Conservation (phyloP, 35 echinoderm and acorn worm species). For the Apostichopus parvimensis region DNA sequence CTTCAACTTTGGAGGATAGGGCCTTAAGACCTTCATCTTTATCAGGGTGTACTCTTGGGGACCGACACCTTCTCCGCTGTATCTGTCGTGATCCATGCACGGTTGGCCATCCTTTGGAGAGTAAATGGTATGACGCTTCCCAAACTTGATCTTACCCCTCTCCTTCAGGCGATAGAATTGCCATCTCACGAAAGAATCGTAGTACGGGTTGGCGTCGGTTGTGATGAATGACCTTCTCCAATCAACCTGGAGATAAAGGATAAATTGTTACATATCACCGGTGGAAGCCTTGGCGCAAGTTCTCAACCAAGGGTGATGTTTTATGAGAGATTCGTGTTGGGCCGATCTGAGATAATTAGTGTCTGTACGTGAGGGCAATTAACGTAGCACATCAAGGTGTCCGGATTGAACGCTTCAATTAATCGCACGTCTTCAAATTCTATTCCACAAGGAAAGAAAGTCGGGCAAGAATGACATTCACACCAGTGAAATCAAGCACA, state of each 20-base stretch:
- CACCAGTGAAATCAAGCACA: too few species aligned
- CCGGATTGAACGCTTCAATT: too few species aligned
- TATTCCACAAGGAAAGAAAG: too few species aligned
- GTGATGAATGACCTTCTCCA: slow-evolving; percentile 92
- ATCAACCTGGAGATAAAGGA: slow-evolving; percentile 70
- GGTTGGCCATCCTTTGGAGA: slow-evolving; percentile 98
- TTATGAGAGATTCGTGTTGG: too few species aligned
- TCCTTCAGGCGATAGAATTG: slow-evolving; percentile 86
- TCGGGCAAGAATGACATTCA: too few species aligned
- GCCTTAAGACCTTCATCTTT: slow-evolving; percentile 92
- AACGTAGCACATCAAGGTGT: too few species aligned
- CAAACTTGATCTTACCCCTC: slow-evolving; percentile 89
- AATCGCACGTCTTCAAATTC: too few species aligned
- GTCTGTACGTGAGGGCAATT: too few species aligned
- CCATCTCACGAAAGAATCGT: slow-evolving; percentile 95
- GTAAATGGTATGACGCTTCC: slow-evolving; percentile 97
- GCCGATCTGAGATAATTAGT: too few species aligned
- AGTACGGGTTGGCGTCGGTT: slow-evolving; percentile 95
- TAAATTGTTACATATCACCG: neutral
- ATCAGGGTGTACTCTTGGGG: slow-evolving; percentile 99
- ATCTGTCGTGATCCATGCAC: slow-evolving; percentile 98
- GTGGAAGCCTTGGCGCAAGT: too few species aligned
- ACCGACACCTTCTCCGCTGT: slow-evolving; percentile 87
- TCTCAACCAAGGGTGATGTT: too few species aligned
- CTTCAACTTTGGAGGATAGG: slow-evolving; percentile 88